A percentile compares a stretch with the other conserved stretches of the same genome.
Evolutionary conservation across 2,113 vertebrate species (phyloP).

Genomic region (Xyrauchen texanus): DNA sequence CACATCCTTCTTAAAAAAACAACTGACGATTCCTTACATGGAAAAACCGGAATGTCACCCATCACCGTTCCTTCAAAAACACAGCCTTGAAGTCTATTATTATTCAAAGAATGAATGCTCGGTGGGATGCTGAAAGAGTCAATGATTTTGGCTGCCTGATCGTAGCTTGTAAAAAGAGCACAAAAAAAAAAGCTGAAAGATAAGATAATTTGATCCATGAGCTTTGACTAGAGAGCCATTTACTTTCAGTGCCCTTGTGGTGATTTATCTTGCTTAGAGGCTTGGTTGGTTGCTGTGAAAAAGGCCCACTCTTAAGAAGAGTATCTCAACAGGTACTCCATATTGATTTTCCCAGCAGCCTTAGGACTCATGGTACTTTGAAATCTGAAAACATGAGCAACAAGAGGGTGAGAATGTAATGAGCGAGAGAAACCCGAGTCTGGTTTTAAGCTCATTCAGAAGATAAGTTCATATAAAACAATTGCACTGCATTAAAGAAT

Average conservation of each 20-base stretch:
- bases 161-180: not conserved
- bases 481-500: no score
- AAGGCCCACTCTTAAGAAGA: not conserved
- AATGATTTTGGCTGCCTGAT: constrained; percentile 8
- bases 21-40: not conserved
- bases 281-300: constrained; percentile 13
- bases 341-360: constrained; percentile 33
- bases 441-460: no score
- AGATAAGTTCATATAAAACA: no score
- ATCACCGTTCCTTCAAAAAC: constrained; percentile 19
- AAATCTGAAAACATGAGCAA: constrained; percentile 12
- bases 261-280: constrained; percentile 13
- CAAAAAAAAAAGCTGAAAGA: not conserved
- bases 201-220: constrained; percentile 27
- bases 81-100: not conserved
- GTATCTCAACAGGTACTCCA: constrained; percentile 28
- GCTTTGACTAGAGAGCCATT: constrained; percentile 26
- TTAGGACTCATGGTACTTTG: not conserved
- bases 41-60: not conserved
- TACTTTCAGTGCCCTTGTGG: constrained; percentile 22
- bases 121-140: not conserved
- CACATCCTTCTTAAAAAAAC: constrained; percentile 27
- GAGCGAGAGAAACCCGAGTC: not conserved
- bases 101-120: not conserved
- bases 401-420: not conserved